Percentiles rank a stretch among this genome's conserved stretches.
Conservation (phyloP, 2,888 invertebrate species). For the Hemaris fuciformis region DNA sequence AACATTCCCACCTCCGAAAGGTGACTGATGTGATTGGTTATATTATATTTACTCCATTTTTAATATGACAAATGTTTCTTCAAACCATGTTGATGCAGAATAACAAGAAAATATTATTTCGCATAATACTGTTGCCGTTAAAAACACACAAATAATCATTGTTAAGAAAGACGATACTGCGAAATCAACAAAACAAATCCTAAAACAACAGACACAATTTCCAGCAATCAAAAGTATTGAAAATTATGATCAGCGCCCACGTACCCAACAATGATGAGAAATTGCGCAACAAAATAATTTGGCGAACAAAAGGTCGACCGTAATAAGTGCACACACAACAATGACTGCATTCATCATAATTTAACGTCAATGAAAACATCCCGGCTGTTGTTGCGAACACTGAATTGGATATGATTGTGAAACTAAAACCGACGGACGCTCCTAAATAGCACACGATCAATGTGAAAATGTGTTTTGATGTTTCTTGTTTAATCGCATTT, state of each 20-base stretch:
- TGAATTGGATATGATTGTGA: constrained; percentile 49
- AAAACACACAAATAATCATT: neutral
- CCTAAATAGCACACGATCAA: constrained; percentile 15
- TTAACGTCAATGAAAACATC: constrained; percentile 59
- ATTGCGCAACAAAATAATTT: constrained; percentile 62
- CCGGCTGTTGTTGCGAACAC: constrained; percentile 49
- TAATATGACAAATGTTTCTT: too few relatives aligned
- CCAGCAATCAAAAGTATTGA: constrained; percentile 27
- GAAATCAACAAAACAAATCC: neutral
- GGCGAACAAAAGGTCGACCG: constrained; percentile 62
- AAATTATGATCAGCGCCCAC: constrained; percentile 41
- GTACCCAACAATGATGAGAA: constrained; percentile 46
- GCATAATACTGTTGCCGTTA: neutral
- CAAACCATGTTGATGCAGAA: too few relatives aligned
- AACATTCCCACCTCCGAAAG: too few relatives aligned
- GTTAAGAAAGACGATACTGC: neutral
- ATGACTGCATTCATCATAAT: constrained; percentile 64
- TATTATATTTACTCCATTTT: too few relatives aligned
- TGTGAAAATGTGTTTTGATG: neutral
- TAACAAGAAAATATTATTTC: too few relatives aligned
- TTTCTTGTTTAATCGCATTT: neutral
- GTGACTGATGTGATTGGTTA: too few relatives aligned
- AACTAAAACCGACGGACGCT: constrained; percentile 22
- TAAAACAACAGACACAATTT: constrained; percentile 24
- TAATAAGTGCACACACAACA: constrained; percentile 51